Base-by-base conservation (phyloP, 2,888 invertebrate genomes). In the Leptodirus hochenwartii region DNA sequence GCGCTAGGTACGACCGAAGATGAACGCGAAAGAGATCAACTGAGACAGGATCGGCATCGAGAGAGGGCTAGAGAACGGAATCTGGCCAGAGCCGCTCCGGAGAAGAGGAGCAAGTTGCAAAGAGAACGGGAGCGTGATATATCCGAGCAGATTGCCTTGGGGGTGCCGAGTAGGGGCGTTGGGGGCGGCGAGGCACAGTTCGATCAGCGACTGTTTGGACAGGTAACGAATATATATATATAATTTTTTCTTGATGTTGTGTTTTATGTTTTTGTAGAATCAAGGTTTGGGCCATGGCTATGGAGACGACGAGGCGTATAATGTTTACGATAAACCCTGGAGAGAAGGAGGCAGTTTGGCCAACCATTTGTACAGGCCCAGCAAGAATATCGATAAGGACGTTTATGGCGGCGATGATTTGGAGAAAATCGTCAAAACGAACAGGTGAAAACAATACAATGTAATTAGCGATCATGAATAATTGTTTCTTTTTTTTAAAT, bases 311-410 rank as follows among this genome's bases (percentile, higher is more conserved):
- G 98, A 98, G 45, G 81, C 79, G 0, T 99, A 98, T 58, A 91
- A 81, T 51, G 93, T 96, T 1, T 98, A 98, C 49, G 95, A 96
- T 57, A 90, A 91, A 53, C 90, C 98, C 1, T 99, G 96, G 98
- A 72, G 95, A 31, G 82, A 87, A 42, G 73, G 77, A 16, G 81
- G 79, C 42, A 71, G 75, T 1, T 66, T 95, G 34, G 85, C 81
- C 1, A 72, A 81, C 20, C 85, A 88, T 53, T 74, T 99, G 32
- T 93, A 93, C 58, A 58, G 91, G 22, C 91, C 91, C 0, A 69
- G 76, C 28, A 72, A 82, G 43, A 80, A 87, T 50, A 62, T 82
- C 0, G 95, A 96, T 49, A 77, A 74, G 42, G 95, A 96, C 38
- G 69, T 76, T 35, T 93, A 93, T 47, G 85, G 84, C 0, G 87